A percentile compares a stretch with the other conserved stretches of the same genome.
Conservation (phyloP, 2,113 vertebrate genomes). For the Chiloscyllium plagiosum region DNA sequence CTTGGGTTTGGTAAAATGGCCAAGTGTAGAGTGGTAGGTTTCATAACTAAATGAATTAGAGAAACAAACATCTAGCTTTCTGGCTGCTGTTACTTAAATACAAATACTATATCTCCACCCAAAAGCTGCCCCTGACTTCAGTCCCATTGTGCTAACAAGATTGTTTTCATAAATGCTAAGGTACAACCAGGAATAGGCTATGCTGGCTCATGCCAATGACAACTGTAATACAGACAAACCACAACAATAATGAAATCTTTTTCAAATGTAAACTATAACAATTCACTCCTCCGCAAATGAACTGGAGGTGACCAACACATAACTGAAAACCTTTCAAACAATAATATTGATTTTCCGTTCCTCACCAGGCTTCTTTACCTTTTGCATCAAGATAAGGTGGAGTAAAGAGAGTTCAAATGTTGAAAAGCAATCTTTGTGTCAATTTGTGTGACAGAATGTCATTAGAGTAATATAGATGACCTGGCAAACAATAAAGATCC, state of each 20-base stretch:
- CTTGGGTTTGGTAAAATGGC: background rate
- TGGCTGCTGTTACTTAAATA: background rate
- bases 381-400: background rate
- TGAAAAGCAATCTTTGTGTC: background rate
- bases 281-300: background rate
- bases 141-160: slow-evolving; percentile 9
- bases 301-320: background rate
- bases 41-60: background rate
- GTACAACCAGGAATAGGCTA: background rate
- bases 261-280: background rate
- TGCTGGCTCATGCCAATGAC: background rate
- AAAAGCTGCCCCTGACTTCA: background rate
- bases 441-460: background rate
- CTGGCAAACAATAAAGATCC: background rate
- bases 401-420: background rate
- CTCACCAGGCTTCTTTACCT: too few relatives aligned
- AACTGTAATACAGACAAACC: background rate
- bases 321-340: background rate
- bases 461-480: background rate
- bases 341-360: background rate
- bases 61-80: background rate
- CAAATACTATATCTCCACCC: background rate
- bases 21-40: background rate
- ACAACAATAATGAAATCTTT: background rate
- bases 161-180: too few relatives aligned